Conservation (phyloP, 2,113 vertebrate species). For the Sciurus niger region DNA sequence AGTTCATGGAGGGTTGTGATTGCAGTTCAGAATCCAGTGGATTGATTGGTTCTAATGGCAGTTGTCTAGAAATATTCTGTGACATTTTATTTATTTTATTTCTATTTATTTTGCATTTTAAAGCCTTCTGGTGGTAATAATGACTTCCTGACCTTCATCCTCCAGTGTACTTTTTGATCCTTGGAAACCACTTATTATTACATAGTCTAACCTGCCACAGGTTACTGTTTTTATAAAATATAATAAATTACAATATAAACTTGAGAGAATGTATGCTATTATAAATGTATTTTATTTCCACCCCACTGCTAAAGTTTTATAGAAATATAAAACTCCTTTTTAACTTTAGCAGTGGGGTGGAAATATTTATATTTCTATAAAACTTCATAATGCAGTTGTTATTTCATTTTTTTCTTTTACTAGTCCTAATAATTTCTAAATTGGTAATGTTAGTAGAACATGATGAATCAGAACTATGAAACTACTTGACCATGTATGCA, state of each 20-base stretch:
- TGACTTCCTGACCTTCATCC: background rate
- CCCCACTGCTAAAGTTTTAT: background rate
- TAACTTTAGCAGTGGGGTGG: background rate
- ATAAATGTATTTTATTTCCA: background rate
- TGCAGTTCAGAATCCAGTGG: background rate
- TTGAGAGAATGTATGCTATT: background rate
- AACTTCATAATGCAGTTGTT: background rate
- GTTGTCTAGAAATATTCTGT: background rate
- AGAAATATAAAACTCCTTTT: background rate
- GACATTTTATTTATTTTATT: too few relatives aligned
- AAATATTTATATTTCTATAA: constrained; percentile 13
- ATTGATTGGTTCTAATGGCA: too few relatives aligned
- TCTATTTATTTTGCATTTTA: background rate
- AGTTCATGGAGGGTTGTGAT: background rate
- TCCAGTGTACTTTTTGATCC: background rate
- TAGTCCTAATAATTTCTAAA: constrained; percentile 46
- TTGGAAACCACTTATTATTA: constrained; percentile 33
- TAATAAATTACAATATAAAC: background rate
- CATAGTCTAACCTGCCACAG: background rate
- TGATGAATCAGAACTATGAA: background rate
- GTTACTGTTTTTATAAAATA: background rate
- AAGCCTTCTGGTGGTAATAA: background rate
- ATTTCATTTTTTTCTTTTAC: constrained; percentile 59
- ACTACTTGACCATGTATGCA: background rate
- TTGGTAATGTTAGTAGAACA: background rate